Evolutionary conservation across 2,113 vertebrate species (phyloP).

Genomic region (Gnathonemus echidnorhynchus): DNA sequence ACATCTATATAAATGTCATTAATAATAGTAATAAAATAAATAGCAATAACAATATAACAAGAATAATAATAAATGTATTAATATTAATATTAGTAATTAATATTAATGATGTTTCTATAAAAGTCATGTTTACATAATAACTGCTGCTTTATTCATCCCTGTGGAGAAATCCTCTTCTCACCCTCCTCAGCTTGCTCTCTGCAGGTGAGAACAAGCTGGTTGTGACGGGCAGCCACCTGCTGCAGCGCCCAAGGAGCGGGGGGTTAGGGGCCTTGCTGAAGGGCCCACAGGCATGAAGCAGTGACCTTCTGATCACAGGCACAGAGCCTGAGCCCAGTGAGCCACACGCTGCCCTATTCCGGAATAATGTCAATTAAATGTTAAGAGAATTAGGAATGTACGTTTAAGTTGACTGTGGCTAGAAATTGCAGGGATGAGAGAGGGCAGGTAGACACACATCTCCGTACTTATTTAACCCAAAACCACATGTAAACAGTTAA

Average conservation of each 20-base stretch:
- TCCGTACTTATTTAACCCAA: too few relatives aligned
- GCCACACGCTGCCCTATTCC: too few relatives aligned
- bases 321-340: too few relatives aligned
- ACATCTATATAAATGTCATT: background rate
- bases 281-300: too few relatives aligned
- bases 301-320: too few relatives aligned
- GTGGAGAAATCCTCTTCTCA: background rate
- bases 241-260: background rate
- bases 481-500: background rate
- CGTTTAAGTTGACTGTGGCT: too few relatives aligned
- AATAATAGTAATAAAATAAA: background rate
- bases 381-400: too few relatives aligned
- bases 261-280: background rate
- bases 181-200: background rate
- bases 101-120: background rate
- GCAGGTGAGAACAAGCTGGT: too few relatives aligned
- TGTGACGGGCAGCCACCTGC: background rate
- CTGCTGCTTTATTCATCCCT: background rate
- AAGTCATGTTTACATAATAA: background rate
- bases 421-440: too few relatives aligned
- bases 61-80: background rate
- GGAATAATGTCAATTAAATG: too few relatives aligned
- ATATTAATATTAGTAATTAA: background rate
- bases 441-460: too few relatives aligned
- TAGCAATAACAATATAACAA: too few relatives aligned